Percentiles rank a stretch among this genome's conserved stretches.
Conservation (phyloP, 2,113 vertebrate genomes). For the Bucco capensis region DNA sequence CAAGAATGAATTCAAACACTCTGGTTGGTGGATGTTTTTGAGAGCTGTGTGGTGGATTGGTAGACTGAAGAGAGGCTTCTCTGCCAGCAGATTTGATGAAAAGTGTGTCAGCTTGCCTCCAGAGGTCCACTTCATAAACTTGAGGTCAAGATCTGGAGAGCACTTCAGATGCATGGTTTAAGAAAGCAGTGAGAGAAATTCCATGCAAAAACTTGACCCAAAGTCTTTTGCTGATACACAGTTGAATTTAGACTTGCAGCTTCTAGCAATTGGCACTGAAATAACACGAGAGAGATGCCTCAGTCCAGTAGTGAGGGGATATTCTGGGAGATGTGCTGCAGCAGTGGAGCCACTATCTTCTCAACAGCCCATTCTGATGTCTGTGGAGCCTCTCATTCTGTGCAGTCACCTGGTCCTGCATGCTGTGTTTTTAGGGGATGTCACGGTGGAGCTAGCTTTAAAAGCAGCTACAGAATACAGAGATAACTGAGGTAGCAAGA, state of each 20-base stretch:
- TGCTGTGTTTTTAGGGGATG: neutral
- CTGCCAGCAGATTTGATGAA: neutral
- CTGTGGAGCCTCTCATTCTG: neutral
- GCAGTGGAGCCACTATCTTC: neutral
- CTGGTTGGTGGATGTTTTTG: rapidly evolving
- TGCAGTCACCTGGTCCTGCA: neutral
- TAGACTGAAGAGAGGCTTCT: neutral
- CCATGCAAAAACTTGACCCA: rapidly evolving
- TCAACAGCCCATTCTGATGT: neutral
- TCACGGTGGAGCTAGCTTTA: rapidly evolving
- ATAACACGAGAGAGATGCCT: neutral
- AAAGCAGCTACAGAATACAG: neutral
- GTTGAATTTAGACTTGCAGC: neutral
- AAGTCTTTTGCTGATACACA: neutral
- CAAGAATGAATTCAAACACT: neutral
- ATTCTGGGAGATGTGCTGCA: neutral
- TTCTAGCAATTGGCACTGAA: neutral
- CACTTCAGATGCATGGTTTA: neutral
- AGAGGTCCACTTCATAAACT: neutral
- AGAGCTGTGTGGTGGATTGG: neutral
- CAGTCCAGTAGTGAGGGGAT: rapidly evolving
- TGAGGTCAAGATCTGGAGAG: neutral
- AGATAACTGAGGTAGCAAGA: neutral
- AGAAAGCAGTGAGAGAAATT: neutral
- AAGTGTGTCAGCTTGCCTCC: neutral